Percentiles rank a stretch among this genome's conserved stretches.
These are phyloP conservation scores for Merluccius polli DNA, from an alignment of 2,797 vertebrate species.

Conservation along the genomic window DNA sequence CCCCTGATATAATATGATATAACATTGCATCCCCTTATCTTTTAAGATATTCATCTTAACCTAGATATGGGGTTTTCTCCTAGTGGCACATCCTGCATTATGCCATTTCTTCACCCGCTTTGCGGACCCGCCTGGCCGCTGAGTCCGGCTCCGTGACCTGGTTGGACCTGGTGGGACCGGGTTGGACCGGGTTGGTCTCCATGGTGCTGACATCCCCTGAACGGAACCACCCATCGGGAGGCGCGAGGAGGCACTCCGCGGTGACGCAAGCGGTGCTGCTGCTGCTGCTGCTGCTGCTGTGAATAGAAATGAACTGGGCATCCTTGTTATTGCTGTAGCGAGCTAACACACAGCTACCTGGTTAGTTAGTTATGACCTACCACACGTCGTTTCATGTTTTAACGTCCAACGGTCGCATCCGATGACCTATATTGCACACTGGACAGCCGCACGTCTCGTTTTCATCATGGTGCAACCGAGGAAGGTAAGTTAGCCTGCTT, in stretches of 20 bases:
- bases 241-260: neutral
- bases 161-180: neutral
- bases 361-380: conserved; percentile 45
- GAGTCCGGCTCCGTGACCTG: neutral
- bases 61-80: neutral
- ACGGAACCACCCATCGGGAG: conserved; percentile 39
- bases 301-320: conserved; percentile 16
- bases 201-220: conserved; percentile 3
- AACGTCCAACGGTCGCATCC: neutral
- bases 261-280: conserved; percentile 53
- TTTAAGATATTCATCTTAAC: neutral
- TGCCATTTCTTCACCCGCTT: neutral
- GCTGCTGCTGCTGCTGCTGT: conserved; percentile 10
- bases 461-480: conserved; percentile 30
- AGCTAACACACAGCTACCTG: conserved; percentile 44
- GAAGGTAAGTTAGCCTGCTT: conserved; percentile 46
- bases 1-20: neutral
- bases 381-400: neutral
- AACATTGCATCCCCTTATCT: neutral
- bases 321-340: conserved; percentile 41
- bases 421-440: conserved; percentile 27
- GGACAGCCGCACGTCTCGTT: conserved; percentile 24
- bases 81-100: neutral
- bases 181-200: too few species aligned
- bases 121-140: neutral